Evolutionary conservation across 2,888 invertebrate species (phyloP).

Genomic region (Drosophila colorata): DNA sequence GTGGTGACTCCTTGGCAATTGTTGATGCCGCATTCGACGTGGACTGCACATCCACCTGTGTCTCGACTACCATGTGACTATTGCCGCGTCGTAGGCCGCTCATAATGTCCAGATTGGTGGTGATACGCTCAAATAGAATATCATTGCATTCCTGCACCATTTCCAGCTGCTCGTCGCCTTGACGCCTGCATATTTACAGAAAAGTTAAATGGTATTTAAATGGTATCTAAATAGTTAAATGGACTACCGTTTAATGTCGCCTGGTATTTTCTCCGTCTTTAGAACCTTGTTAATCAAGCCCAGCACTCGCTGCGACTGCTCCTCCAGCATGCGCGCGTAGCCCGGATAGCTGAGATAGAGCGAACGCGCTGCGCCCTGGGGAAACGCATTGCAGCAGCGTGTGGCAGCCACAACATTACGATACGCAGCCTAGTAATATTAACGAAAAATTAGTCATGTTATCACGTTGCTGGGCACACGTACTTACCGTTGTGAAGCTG

Average conservation of each 20-base stretch:
- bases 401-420: slow-evolving; percentile 89
- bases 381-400: slow-evolving; percentile 90
- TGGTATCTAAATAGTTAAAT: not conserved
- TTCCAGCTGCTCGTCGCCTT: slow-evolving; percentile 90
- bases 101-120: slow-evolving; percentile 90
- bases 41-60: slow-evolving; percentile 70
- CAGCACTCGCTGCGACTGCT: slow-evolving; percentile 88
- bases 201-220: not conserved
- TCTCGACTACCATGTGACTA: slow-evolving; percentile 86
- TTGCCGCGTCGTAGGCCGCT: slow-evolving; percentile 87
- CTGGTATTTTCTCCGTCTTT: slow-evolving; percentile 86
- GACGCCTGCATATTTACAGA: slow-evolving; percentile 82
- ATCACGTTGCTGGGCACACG: not conserved
- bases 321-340: slow-evolving; percentile 89
- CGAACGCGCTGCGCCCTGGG: slow-evolving; percentile 89
- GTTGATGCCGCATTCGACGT: slow-evolving; percentile 2
- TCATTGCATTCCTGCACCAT: slow-evolving; percentile 93
- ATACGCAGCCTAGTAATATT: slow-evolving; percentile 86
- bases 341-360: slow-evolving; percentile 91
- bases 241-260: slow-evolving; percentile 84
- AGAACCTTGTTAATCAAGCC: slow-evolving; percentile 87
- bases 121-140: slow-evolving; percentile 92
- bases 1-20: slow-evolving; percentile 28
- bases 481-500: slow-evolving; percentile 79
- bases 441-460: not conserved